Evolutionary conservation across 2,888 invertebrate species (phyloP).

Genomic region (Mimumesa dahlbomi): DNA sequence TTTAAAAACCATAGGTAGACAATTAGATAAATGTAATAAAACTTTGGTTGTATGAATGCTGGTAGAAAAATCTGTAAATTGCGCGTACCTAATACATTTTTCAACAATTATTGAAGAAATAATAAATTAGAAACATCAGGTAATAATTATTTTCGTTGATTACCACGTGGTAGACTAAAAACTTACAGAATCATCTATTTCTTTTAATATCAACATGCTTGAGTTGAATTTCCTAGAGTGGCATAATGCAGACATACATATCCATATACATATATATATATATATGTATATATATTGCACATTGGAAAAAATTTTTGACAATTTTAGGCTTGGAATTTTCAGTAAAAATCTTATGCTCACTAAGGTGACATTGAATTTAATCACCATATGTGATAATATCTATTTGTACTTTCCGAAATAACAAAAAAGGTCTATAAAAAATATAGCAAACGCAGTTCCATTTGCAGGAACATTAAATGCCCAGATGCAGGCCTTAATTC

Average conservation of each 20-base stretch:
- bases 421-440: constrained; percentile 50
- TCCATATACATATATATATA: no score
- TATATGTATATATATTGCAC: constrained; percentile 49
- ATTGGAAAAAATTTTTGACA: constrained; percentile 48
- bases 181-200: constrained; percentile 30
- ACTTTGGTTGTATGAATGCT: constrained; percentile 50
- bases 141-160: constrained; percentile 25
- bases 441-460: constrained; percentile 41
- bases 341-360: constrained; percentile 53
- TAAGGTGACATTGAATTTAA: constrained; percentile 43
- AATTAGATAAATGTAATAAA: constrained; percentile 52
- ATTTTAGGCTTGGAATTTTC: constrained; percentile 53
- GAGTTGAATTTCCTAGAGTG: constrained; percentile 33
- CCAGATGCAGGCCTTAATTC: constrained; percentile 33
- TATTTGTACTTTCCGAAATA: constrained; percentile 65
- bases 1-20: constrained; percentile 36
- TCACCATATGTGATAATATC: constrained; percentile 55
- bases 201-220: constrained; percentile 36
- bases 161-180: constrained; percentile 23
- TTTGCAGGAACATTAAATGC: constrained; percentile 33
- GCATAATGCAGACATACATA: constrained; percentile 39
- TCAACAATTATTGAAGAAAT: constrained; percentile 19
- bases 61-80: constrained; percentile 14
- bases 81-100: constrained; percentile 12
- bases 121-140: constrained; percentile 9